Evolutionary conservation across 2,113 vertebrate genomes (phyloP).

Genomic region (Catharus bicknelli): DNA sequence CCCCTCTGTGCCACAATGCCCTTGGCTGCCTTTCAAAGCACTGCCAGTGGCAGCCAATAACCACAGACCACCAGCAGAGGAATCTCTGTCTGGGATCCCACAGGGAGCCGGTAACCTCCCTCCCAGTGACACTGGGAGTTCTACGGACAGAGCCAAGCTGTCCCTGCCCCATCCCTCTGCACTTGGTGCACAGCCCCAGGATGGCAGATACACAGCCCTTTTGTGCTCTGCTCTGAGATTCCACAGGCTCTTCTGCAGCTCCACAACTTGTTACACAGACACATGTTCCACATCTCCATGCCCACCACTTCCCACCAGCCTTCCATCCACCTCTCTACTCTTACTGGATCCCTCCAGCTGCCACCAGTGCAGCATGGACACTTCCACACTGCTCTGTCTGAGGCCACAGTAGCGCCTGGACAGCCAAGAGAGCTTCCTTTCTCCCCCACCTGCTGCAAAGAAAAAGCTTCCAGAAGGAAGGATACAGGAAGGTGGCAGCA

Average conservation of each 20-base stretch:
- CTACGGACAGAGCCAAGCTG: background rate
- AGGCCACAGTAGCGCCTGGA: background rate
- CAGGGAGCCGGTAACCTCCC: background rate
- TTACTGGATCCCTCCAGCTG: background rate
- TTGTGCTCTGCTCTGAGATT: background rate
- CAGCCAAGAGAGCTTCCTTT: background rate
- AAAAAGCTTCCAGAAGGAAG: background rate
- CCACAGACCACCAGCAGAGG: background rate
- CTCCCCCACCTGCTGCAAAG: background rate
- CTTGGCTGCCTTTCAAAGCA: background rate
- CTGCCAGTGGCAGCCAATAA: background rate
- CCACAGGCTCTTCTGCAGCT: background rate
- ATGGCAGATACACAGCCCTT: background rate
- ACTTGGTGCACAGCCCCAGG: background rate
- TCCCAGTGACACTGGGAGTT: background rate
- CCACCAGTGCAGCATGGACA: background rate
- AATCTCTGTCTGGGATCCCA: background rate
- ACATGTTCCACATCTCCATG: background rate
- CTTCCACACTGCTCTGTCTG: background rate
- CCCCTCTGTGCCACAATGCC: rapidly evolving
- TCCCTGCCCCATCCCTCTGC: background rate
- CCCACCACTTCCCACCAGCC: background rate
- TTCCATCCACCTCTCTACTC: background rate
- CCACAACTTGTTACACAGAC: background rate
- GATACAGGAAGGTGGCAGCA: background rate